These are phyloP conservation scores for Alauda arvensis DNA, from an alignment of 2,797 vertebrate genomes.

Conservation along the genomic window DNA sequence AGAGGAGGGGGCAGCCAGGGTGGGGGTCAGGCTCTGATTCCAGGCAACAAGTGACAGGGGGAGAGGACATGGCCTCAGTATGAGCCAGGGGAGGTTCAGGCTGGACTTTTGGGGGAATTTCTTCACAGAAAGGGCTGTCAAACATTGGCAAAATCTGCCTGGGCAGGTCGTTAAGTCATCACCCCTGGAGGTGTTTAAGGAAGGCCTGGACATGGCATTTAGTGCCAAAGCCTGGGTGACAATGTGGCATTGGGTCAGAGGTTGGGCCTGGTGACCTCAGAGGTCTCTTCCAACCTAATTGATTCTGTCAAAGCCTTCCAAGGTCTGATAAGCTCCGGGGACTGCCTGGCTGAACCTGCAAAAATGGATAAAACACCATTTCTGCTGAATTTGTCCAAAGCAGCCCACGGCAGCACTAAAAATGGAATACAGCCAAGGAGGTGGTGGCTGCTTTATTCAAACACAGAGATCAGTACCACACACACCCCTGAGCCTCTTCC, in stretches of 20 bases:
- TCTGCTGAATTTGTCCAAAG: neutral
- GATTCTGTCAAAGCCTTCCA: neutral
- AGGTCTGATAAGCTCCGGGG: neutral
- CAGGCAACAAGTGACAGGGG: neutral
- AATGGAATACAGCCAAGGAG: neutral
- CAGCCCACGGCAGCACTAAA: neutral
- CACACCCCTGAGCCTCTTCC: neutral
- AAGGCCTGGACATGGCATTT: neutral
- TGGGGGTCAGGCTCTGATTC: neutral
- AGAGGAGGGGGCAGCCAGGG: neutral
- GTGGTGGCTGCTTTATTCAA: neutral
- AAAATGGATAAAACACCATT: neutral
- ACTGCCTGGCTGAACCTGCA: neutral
- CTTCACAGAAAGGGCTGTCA: neutral
- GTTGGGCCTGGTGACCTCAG: neutral
- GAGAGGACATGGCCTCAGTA: neutral
- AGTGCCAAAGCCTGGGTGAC: neutral
- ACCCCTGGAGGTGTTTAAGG: neutral
- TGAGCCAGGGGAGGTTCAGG: neutral
- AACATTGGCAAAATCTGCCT: neutral
- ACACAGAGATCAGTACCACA: accelerated
- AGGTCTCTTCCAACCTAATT: neutral
- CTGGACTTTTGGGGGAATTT: neutral
- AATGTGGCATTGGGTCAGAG: accelerated
- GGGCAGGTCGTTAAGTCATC: neutral